Evolutionary conservation across 1,140 invertebrate species (phyloP).

Genomic region (Pararge aegeria): DNA sequence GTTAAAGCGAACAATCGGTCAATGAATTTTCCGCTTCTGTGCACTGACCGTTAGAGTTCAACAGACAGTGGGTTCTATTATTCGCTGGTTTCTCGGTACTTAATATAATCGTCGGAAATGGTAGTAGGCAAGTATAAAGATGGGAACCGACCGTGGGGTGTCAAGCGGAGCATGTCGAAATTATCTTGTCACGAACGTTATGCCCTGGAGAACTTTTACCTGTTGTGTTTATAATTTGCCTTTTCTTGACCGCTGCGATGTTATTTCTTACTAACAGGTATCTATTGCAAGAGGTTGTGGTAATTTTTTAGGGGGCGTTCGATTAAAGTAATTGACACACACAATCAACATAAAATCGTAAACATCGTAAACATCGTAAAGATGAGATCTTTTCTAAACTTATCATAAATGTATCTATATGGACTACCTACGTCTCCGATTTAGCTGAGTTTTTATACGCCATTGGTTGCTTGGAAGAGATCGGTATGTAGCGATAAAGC

Average conservation of each 20-base stretch:
- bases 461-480: too few species aligned
- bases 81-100: slow-evolving; percentile 34
- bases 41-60: slow-evolving; percentile 46
- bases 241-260: neutral
- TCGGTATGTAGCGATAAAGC: too few species aligned
- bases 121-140: slow-evolving; percentile 30
- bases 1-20: slow-evolving; percentile 2
- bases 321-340: too few species aligned
- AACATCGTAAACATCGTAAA: too few species aligned
- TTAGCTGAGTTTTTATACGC: too few species aligned
- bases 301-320: too few species aligned
- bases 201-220: slow-evolving; percentile 5
- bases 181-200: slow-evolving; percentile 35
- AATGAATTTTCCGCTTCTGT: slow-evolving; percentile 25
- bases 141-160: slow-evolving; percentile 51
- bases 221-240: slow-evolving; percentile 8
- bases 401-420: too few species aligned
- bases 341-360: too few species aligned
- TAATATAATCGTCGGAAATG: slow-evolving; percentile 60
- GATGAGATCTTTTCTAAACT: too few species aligned
- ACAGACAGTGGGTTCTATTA: slow-evolving; percentile 31
- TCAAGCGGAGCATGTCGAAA: slow-evolving; percentile 48
- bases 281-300: too few species aligned
- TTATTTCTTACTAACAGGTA: neutral
- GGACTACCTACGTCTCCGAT: too few species aligned